Percentiles rank a stretch among this genome's conserved stretches.
phyloP scores from a whole-genome alignment of 2,797 vertebrate species.

The Mormyrops boulengeri region DNA sequence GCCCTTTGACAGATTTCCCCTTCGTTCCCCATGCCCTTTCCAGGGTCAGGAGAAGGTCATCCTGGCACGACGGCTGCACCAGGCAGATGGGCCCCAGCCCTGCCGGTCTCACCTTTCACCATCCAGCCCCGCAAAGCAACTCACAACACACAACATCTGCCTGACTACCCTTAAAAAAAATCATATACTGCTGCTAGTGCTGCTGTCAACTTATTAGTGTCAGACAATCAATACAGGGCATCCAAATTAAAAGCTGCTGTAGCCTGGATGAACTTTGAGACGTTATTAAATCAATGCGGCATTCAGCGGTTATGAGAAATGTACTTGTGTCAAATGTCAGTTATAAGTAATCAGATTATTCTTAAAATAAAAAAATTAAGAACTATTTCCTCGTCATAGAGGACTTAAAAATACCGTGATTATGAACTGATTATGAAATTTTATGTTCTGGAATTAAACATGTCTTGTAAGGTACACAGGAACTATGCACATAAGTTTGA shows the following conservation, averaged over 20 bases:
- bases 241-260: not conserved
- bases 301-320: not conserved
- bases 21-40: constrained; percentile 6
- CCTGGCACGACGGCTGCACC: constrained; percentile 17
- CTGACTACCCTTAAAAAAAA: not conserved
- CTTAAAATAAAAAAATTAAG: not conserved
- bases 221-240: not conserved
- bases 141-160: constrained; percentile 12
- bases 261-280: not conserved
- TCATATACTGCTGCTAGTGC: not conserved
- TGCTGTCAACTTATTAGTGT: not conserved
- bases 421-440: not conserved
- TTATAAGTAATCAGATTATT: not conserved
- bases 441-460: not conserved
- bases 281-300: not conserved
- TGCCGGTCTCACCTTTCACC: constrained; percentile 28
- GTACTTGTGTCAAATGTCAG: not conserved
- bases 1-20: not conserved
- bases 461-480: not conserved
- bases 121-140: constrained; percentile 17
- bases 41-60: constrained; percentile 15
- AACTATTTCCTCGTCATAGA: not conserved
- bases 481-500: not conserved
- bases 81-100: constrained; percentile 26
- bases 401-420: not conserved